These are phyloP conservation scores for Sternotherus odoratus DNA, from an alignment of 2,797 vertebrate species.

Conservation along the genomic window DNA sequence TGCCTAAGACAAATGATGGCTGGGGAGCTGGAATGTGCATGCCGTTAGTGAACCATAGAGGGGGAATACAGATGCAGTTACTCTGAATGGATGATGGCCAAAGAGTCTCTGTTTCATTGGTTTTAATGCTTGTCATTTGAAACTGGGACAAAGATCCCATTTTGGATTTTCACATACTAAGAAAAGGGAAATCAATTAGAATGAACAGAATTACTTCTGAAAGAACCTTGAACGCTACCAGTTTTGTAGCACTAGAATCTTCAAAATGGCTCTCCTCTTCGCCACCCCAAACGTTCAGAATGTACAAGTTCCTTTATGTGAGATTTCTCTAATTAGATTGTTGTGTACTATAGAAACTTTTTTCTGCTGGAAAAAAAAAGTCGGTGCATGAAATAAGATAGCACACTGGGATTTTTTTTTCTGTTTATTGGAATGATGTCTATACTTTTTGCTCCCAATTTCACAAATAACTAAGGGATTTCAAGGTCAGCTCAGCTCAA, in stretches of 20 bases:
- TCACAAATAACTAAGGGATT: background rate
- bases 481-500: background rate
- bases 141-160: background rate
- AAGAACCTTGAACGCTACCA: background rate
- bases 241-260: background rate
- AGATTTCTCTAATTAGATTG: background rate
- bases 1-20: background rate
- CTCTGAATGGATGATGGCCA: background rate
- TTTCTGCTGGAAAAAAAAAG: background rate
- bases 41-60: background rate
- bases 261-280: background rate
- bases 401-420: rapidly evolving
- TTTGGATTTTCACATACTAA: background rate
- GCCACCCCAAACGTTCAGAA: background rate
- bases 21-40: background rate
- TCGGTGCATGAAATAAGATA: background rate
- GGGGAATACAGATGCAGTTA: background rate
- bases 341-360: background rate
- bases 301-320: background rate
- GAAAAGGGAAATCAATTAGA: background rate
- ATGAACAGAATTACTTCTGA: background rate
- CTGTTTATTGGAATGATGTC: background rate
- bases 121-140: background rate
- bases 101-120: background rate
- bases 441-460: background rate